Evolutionary conservation across 2,888 invertebrate species (phyloP).

Genomic region (Synergus laeviventris): DNA sequence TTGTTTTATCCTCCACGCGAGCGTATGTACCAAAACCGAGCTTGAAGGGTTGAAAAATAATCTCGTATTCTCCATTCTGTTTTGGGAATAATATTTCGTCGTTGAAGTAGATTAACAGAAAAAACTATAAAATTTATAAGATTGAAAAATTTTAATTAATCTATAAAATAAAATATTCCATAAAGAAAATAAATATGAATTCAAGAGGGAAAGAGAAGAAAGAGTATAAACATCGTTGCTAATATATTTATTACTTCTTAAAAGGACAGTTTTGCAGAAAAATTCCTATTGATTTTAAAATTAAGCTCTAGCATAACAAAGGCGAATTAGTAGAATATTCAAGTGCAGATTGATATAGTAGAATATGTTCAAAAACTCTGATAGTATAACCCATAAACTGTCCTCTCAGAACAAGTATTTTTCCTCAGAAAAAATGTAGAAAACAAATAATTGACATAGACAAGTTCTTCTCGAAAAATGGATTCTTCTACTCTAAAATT

Average conservation of each 20-base stretch:
- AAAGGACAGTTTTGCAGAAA: conserved; percentile 39
- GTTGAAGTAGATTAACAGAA: background rate
- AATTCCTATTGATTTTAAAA: conserved; percentile 18
- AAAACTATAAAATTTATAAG: background rate
- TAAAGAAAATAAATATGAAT: background rate
- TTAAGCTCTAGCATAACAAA: conserved; percentile 37
- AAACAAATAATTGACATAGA: conserved; percentile 34
- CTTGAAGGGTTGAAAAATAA: background rate
- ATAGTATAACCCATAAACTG: conserved; percentile 2
- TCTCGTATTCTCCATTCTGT: background rate
- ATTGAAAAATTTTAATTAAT: too few relatives aligned
- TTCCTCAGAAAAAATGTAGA: conserved; percentile 30
- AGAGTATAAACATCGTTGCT: conserved; percentile 25
- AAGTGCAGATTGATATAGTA: conserved; percentile 35
- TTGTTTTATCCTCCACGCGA: conserved; percentile 28
- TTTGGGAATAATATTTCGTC: background rate
- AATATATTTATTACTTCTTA: conserved; percentile 37
- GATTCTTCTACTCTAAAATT: background rate
- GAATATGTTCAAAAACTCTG: conserved; percentile 24
- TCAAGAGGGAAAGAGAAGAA: background rate
- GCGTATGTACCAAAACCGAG: conserved; percentile 2
- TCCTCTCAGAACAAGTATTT: conserved; percentile 33
- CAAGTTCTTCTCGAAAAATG: background rate
- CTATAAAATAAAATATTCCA: background rate
- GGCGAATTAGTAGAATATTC: conserved; percentile 36